A percentile compares a stretch with the other conserved stretches of the same genome.
phyloP scores from a whole-genome alignment of 2,888 invertebrate genomes.

The Microctonus hyperodae region DNA sequence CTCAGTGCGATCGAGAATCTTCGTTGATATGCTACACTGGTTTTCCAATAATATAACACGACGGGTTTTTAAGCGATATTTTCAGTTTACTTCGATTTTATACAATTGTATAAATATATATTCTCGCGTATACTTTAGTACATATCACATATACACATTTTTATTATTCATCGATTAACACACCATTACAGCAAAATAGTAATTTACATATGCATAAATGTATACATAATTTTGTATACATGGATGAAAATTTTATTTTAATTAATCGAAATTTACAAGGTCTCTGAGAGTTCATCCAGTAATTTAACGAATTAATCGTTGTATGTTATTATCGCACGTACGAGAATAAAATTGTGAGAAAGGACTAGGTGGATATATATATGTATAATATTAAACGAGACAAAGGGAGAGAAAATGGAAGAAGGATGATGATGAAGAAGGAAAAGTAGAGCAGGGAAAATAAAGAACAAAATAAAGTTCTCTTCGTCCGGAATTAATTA shows the following conservation, averaged over 20 bases:
- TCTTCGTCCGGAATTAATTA: conserved; percentile 55
- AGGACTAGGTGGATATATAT: neutral
- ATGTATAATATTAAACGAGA: neutral
- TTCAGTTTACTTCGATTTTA: neutral
- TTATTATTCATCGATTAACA: conserved; percentile 1
- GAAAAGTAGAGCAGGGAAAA: conserved; percentile 15
- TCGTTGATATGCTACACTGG: neutral
- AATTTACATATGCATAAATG: neutral
- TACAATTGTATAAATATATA: too few relatives aligned
- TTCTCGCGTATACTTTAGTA: too few relatives aligned
- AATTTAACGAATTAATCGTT: neutral
- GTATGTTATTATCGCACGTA: neutral
- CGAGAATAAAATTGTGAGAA: neutral
- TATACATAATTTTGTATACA: neutral
- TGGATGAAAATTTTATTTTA: neutral
- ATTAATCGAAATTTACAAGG: neutral
- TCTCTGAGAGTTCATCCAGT: neutral
- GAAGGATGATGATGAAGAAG: neutral
- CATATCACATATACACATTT: too few relatives aligned
- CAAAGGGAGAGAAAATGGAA: neutral
- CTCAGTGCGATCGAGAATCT: neutral
- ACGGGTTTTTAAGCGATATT: conserved; percentile 12
- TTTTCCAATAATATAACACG: neutral
- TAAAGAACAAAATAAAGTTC: conserved; percentile 38
- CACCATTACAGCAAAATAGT: neutral